Base-by-base conservation (phyloP, 2,113 vertebrate genomes). In the Onychostoma macrolepis region DNA sequence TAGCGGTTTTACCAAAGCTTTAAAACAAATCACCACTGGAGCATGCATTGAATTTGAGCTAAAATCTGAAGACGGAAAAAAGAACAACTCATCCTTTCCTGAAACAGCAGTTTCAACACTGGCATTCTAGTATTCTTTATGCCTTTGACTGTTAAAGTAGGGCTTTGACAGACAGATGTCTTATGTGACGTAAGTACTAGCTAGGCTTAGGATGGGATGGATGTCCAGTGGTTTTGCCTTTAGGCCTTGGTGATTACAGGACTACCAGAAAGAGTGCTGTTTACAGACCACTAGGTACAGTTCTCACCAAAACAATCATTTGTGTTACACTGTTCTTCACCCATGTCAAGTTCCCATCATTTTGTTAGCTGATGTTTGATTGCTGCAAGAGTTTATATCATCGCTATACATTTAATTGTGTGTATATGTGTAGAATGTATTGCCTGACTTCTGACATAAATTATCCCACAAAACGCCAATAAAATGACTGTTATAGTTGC, bases 171-270 rank as follows among this genome's bases (percentile, higher is more conserved):
- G 74, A 38, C 74, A 83, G 82, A 85, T 76, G 30, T 80, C 77
- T n/a, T 61, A 61, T n/a, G 19, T 58, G 21, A 58, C 21, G 67
- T 75, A 80, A 84, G 61, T 74, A 84, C 53, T 81, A 67, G 38
- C 61, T 75, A 30, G 7, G 3, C 30, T 71, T 84, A 71, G 75
- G 79, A 88, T 41, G 50, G 71, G 53, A 86, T 56, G 28, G 82
- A 82, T 86, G 77, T 88, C 77, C 77, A 67, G 74, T 1, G 45
- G 83, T 86, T 19, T 38, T 43, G 21, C 58, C 77, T 71, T 80
- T 13, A 41, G 48, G 38, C 81, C 61, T 26, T 13, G 56, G 58
- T 87, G 88, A 93, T 94, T 92, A 87, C 88, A 93, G 89, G 91
- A 79, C 83, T 91, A 30, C 3, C 63, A 61, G 43, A 86, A 76